Conservation (phyloP, 1,140 invertebrate genomes). For the Plutomurus gul region DNA sequence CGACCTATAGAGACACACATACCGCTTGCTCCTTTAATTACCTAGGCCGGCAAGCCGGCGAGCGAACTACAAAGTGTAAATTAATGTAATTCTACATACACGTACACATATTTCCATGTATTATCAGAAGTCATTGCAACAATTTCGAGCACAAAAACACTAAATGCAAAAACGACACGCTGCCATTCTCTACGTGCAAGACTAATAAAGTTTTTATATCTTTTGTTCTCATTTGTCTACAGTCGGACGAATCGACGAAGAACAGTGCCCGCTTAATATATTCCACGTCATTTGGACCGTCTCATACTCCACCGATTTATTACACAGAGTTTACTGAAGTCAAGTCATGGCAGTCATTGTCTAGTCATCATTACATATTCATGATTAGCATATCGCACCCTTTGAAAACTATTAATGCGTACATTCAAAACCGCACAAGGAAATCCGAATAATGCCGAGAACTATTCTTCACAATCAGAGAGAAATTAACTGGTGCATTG, state of each 20-base stretch:
- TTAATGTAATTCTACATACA: no score
- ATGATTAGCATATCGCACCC: slow-evolving; percentile 20
- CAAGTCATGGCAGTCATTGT: slow-evolving; percentile 15
- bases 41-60: no score
- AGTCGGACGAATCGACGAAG: neutral
- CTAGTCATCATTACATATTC: slow-evolving; percentile 18
- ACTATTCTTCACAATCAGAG: slow-evolving; percentile 17
- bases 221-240: slow-evolving; percentile 24
- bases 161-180: neutral
- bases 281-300: slow-evolving; percentile 8
- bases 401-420: slow-evolving; percentile 26
- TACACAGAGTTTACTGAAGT: slow-evolving; percentile 1
- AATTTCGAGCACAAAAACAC: neutral
- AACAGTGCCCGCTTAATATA: neutral
- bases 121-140: neutral
- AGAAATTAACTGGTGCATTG: slow-evolving; percentile 21
- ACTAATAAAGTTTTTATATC: slow-evolving; percentile 26
- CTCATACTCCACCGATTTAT: neutral
- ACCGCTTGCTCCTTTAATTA: no score
- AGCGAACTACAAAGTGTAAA: no score
- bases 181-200: neutral
- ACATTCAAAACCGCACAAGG: neutral
- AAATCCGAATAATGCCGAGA: neutral
- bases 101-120: no score
- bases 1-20: no score